Percentiles rank a stretch among this genome's conserved stretches.
phyloP scores from a whole-genome alignment of 2,888 invertebrate genomes.

The Halocaridina rubra region DNA sequence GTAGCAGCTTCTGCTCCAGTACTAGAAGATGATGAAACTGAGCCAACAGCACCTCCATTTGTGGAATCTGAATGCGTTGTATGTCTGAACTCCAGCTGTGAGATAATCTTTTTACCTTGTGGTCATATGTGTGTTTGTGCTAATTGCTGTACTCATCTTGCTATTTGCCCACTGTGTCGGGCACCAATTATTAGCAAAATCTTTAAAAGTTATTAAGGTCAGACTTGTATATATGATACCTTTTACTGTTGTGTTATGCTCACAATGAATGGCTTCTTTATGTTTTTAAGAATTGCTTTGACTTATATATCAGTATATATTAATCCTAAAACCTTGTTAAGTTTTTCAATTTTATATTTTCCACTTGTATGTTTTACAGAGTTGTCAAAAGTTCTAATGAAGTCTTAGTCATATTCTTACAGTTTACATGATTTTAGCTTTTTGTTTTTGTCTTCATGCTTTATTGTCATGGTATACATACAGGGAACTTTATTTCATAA shows the following conservation, averaged over 20 bases:
- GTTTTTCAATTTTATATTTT: neutral
- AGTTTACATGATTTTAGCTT: too few species aligned
- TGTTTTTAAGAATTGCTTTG: neutral
- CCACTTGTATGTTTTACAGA: neutral
- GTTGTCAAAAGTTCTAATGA: neutral
- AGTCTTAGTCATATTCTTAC: too few species aligned
- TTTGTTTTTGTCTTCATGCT: too few species aligned
- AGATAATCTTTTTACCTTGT: slow-evolving; percentile 56
- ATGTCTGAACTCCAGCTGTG: slow-evolving; percentile 41
- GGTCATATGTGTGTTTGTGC: slow-evolving; percentile 61
- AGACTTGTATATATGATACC: too few species aligned
- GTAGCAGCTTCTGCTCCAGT: slow-evolving; percentile 12
- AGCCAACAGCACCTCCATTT: slow-evolving; percentile 40
- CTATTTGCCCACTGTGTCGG: slow-evolving; percentile 54
- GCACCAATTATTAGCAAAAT: slow-evolving; percentile 35
- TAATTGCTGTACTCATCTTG: slow-evolving; percentile 39
- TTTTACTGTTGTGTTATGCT: too few species aligned
- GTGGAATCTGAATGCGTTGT: slow-evolving; percentile 62
- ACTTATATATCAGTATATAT: neutral
- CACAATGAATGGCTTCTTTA: too few species aligned
- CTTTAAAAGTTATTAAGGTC: slow-evolving; percentile 28
- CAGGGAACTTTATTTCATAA: too few species aligned
- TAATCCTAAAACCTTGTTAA: neutral
- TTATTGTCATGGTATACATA: too few species aligned
- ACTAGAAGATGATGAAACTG: neutral